Base-by-base conservation (phyloP, 2,797 vertebrate species). In the Benthosema pterotum region DNA sequence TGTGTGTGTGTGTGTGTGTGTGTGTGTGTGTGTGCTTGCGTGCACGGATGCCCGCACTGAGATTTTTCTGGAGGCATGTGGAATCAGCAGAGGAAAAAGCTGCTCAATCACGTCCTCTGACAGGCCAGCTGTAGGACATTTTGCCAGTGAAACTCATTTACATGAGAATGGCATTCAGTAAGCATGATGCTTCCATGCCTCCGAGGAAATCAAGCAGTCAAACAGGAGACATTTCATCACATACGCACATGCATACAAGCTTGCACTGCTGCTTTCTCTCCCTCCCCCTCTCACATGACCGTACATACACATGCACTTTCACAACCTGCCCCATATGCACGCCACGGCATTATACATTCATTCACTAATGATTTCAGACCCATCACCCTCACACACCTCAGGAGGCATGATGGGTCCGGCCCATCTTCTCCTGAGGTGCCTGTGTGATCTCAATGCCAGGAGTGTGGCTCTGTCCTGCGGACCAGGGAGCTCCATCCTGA, bases 231-330 rank as follows among this genome's bases (percentile, higher is more conserved):
- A 46, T 46, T 46, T 13, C 45, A 46, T 15, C 5, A 15, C 3
- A n/a, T 7, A 46, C 12, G n/a, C 45, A 46, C 45, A 46, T 46
- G n/a, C 45, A 46, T 13, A 46, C 14, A n/a, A 13, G n/a, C 53
- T 62, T 22, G 42, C 52, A 46, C 17, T 52, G 28, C 15, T 14
- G 38, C 51, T 65, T 14, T 46, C 45, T 48, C 52, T 68, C 28
- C 52, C 25, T 60, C 57, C 55, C 19, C 32, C 52, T 46, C 46
- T 56, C n/a, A 42, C 32, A 38, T 38, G 32, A 38, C 32, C 32
- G 11, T 38, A 38, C 32, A 38, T 38, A 38, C 32, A 9, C 32
- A 25, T 25, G 22, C 22, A 38, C 32, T 38, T 38, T 38, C 32
- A 38, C 32, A 38, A 38, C 32, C 32, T 38, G 32, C 9, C 32